Evolutionary conservation across 2,888 invertebrate species (phyloP), one percentile per base, ranked within the genome.

Genomic region (Melanchra persicariae): DNA sequence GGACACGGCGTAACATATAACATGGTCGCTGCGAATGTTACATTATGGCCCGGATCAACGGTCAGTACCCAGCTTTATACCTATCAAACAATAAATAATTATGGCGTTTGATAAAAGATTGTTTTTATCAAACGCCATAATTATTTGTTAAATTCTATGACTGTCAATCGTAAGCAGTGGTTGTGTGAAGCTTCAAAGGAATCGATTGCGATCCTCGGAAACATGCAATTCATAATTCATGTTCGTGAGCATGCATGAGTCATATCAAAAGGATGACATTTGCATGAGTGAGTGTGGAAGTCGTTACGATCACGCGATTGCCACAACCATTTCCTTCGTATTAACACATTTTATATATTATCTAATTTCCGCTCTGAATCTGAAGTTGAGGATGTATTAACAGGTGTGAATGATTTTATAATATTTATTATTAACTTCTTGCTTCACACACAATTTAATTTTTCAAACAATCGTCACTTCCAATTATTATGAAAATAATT

Each of bases 261-360:
- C 40, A 40, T 68, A 59, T 64, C 59, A 77, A 69, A 69, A 51
- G 40, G 80, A 74, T 80, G 77, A 81, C 70, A 81, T 76, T 81
- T 81, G 59, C 68, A 54, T 47, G 49, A 63, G 52, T 59, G 59
- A 43, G 66, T 65, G 37, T 59, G 52, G 58, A 62, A 59, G 61
- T 54, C 45, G 30, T 62, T 60, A 49, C 60, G 72, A 55, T 26
- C 54, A 79, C 59, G 57, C 45, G 54, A 68, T 55, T 72, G 52
- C 51, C 12, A 55, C 58, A 51, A 34, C 45, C 30, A 51, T 59
- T 80, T 80, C 66, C 80, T 65, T 80, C 40, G 26, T 49, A 55
- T 34, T 12, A 61, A 60, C 59, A 17, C 17, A 54, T 74, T 64
- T 79, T 64, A 9, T 64, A 9, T 49, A 51, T 76, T 63, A 51